Evolutionary conservation across 2,797 vertebrate genomes (phyloP).

Genomic region (Neostethus bicornis): DNA sequence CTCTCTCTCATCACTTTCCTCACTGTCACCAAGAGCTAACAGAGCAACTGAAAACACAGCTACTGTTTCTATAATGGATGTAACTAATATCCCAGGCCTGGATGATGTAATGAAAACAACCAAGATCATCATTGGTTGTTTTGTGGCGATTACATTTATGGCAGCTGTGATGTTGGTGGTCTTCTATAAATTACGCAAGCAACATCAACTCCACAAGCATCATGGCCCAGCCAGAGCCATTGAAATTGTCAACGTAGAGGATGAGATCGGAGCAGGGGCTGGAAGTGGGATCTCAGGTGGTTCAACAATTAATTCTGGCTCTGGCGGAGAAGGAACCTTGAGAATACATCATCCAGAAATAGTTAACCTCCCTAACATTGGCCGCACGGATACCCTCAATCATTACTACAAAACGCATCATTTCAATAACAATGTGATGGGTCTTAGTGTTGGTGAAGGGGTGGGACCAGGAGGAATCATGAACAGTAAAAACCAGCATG

Average conservation of each 20-base stretch:
- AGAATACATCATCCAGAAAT: constrained; percentile 82
- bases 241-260: constrained; percentile 95
- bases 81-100: constrained; percentile 87
- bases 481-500: constrained; percentile 76
- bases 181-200: constrained; percentile 94
- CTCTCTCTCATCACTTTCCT: constrained; percentile 80
- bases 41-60: constrained; percentile 78
- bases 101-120: constrained; percentile 97
- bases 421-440: constrained; percentile 87
- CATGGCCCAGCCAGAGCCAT: constrained; percentile 91
- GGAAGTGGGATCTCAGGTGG: constrained; percentile 81
- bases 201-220: constrained; percentile 95
- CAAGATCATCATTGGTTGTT: constrained; percentile 97
- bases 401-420: constrained; percentile 94
- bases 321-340: constrained; percentile 74
- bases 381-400: constrained; percentile 88
- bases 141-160: constrained; percentile 96
- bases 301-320: constrained; percentile 75
- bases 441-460: constrained; percentile 74
- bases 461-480: constrained; percentile 72
- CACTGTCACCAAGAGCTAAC: constrained; percentile 84
- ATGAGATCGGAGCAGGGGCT: constrained; percentile 86
- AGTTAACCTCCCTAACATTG: constrained; percentile 89
- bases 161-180: constrained; percentile 94
- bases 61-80: constrained; percentile 88